phyloP scores from a whole-genome alignment of 2,888 invertebrate genomes.

The Sphaeridia pumilis region DNA sequence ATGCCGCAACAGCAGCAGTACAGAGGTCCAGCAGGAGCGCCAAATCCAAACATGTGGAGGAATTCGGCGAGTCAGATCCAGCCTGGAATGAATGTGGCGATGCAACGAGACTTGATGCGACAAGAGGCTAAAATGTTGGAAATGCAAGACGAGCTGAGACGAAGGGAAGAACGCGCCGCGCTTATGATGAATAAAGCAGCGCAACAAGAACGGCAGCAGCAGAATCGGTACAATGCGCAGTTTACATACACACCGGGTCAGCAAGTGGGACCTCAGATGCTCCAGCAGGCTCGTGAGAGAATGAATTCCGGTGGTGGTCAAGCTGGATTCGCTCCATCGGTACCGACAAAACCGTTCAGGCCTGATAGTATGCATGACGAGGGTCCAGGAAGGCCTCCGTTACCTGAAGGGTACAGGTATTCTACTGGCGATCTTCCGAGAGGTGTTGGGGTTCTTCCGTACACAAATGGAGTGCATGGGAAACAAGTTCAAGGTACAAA shows the following conservation, averaged over 20 bases:
- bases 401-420: slow-evolving; percentile 44
- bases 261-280: background rate
- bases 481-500: slow-evolving; percentile 46
- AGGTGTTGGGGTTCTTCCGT: slow-evolving; percentile 45
- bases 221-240: slow-evolving; percentile 37
- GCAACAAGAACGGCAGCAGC: slow-evolving; percentile 31
- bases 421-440: slow-evolving; percentile 49
- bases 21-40: slow-evolving; percentile 25
- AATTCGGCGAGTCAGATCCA: slow-evolving; percentile 2
- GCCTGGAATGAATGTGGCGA: slow-evolving; percentile 21
- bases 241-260: slow-evolving; percentile 14
- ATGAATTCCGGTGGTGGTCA: slow-evolving; percentile 11
- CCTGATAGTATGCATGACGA: slow-evolving; percentile 32
- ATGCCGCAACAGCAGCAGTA: slow-evolving; percentile 17
- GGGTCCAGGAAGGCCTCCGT: slow-evolving; percentile 40
- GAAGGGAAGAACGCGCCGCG: slow-evolving; percentile 42
- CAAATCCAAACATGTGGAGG: slow-evolving; percentile 19
- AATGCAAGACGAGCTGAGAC: slow-evolving; percentile 66
- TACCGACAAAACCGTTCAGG: slow-evolving; percentile 35
- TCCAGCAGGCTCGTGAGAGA: slow-evolving; percentile 10
- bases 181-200: slow-evolving; percentile 33
- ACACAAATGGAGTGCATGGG: slow-evolving; percentile 14
- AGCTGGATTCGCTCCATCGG: slow-evolving; percentile 25
- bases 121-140: slow-evolving; percentile 53
- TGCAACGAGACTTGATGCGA: slow-evolving; percentile 45